These are phyloP conservation scores for Diploscapter pachys DNA, from an alignment of 1,140 invertebrate genomes.

Conservation along the genomic window DNA sequence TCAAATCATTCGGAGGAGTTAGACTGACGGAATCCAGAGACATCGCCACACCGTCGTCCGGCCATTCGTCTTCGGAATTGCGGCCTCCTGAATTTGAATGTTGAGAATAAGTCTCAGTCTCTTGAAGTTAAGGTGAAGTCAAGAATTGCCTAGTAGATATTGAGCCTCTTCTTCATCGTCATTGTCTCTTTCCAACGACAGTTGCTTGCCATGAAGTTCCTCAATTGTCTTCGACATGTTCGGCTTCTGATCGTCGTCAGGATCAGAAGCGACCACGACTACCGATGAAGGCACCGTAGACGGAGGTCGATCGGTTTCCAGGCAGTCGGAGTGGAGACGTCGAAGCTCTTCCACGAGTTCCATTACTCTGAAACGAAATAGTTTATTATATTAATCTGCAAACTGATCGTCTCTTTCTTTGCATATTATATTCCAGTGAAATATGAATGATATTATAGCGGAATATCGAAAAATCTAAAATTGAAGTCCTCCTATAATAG, in stretches of 20 bases:
- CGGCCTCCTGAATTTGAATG: constrained; percentile 19
- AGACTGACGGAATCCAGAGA: constrained; percentile 49
- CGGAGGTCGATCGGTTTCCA: constrained; percentile 53
- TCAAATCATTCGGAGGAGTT: constrained; percentile 42
- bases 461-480: no score
- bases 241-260: constrained; percentile 42
- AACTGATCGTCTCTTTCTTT: neutral
- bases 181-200: constrained; percentile 39
- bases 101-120: neutral
- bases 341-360: constrained; percentile 54
- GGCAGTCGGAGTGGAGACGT: constrained; percentile 49
- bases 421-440: neutral
- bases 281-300: constrained; percentile 52
- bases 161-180: constrained; percentile 51
- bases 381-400: neutral
- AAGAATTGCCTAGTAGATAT: constrained; percentile 37
- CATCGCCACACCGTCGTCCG: constrained; percentile 48
- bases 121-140: neutral
- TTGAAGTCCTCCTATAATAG: no score
- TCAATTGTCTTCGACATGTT: constrained; percentile 37
- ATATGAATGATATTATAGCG: neutral
- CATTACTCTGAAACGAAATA: constrained; percentile 45
- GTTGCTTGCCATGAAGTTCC: constrained; percentile 49
- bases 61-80: constrained; percentile 30
- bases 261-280: constrained; percentile 49